phyloP scores from a whole-genome alignment of 1,140 invertebrate species.

The Oreohelix idahoensis region DNA sequence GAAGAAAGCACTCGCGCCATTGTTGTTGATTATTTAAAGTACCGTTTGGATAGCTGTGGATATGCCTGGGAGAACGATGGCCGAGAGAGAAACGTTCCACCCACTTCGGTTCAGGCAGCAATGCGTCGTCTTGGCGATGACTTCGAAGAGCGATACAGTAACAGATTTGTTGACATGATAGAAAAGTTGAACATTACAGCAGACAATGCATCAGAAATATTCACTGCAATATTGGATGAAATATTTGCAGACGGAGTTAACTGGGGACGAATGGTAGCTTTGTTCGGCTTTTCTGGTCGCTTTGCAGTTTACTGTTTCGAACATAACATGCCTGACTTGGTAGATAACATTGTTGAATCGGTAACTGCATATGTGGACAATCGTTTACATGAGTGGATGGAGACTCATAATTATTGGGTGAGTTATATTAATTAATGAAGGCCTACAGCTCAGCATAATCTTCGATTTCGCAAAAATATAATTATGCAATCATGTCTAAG shows the following conservation, averaged over 20 bases:
- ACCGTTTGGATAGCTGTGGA: conserved; percentile 44
- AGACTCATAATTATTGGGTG: conserved; percentile 71
- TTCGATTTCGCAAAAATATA: too few relatives aligned
- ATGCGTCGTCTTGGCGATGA: conserved; percentile 70
- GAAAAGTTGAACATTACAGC: conserved; percentile 68
- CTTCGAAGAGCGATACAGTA: conserved; percentile 68
- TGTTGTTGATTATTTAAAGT: conserved; percentile 46
- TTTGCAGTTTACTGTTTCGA: conserved; percentile 70
- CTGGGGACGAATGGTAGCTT: conserved; percentile 73
- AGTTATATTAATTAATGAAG: too few relatives aligned
- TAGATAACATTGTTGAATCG: conserved; percentile 71
- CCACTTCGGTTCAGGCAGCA: conserved; percentile 35
- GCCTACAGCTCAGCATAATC: too few relatives aligned
- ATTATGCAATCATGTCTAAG: too few relatives aligned
- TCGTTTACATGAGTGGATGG: conserved; percentile 71
- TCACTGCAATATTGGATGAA: conserved; percentile 70
- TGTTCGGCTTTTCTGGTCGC: conserved; percentile 72
- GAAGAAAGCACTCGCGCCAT: conserved; percentile 34
- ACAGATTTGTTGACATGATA: conserved; percentile 68
- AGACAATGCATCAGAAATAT: conserved; percentile 68
- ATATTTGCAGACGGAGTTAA: conserved; percentile 73
- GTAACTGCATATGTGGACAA: conserved; percentile 67
- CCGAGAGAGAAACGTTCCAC: conserved; percentile 31
- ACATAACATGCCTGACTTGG: conserved; percentile 63
- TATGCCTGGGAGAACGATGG: conserved; percentile 46